These are phyloP conservation scores for Gymnorhina tibicen DNA, from an alignment of 2,113 vertebrate genomes.

Conservation along the genomic window DNA sequence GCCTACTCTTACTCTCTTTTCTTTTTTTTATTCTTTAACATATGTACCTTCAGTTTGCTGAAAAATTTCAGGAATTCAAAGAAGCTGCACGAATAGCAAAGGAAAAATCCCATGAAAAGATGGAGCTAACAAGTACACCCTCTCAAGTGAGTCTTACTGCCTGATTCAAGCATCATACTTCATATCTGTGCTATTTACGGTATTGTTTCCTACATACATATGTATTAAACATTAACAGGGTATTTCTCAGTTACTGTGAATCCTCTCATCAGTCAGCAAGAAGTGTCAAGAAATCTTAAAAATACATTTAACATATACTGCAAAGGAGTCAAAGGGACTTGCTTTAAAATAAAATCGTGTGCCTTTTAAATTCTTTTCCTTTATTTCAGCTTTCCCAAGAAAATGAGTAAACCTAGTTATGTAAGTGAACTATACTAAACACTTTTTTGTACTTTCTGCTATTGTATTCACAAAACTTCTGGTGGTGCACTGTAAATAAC, in stretches of 20 bases:
- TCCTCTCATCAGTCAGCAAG: background rate
- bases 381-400: background rate
- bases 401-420: background rate
- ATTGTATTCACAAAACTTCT: background rate
- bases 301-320: background rate
- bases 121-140: conserved; percentile 94
- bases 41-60: conserved; percentile 86
- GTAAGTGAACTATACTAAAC: background rate
- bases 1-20: background rate
- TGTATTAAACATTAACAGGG: background rate
- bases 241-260: background rate
- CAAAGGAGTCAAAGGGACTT: background rate
- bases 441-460: background rate
- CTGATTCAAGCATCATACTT: background rate
- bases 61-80: conserved; percentile 99
- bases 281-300: background rate
- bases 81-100: conserved; percentile 95
- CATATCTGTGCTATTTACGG: background rate
- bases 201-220: background rate
- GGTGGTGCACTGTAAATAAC: background rate
- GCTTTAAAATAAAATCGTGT: background rate
- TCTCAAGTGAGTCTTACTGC: conserved; percentile 84
- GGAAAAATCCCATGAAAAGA: conserved; percentile 97
- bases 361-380: background rate
- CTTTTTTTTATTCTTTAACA: background rate